These are phyloP conservation scores for Pristionchus japonicus DNA, from an alignment of 2,888 invertebrate genomes.

Conservation along the genomic window DNA sequence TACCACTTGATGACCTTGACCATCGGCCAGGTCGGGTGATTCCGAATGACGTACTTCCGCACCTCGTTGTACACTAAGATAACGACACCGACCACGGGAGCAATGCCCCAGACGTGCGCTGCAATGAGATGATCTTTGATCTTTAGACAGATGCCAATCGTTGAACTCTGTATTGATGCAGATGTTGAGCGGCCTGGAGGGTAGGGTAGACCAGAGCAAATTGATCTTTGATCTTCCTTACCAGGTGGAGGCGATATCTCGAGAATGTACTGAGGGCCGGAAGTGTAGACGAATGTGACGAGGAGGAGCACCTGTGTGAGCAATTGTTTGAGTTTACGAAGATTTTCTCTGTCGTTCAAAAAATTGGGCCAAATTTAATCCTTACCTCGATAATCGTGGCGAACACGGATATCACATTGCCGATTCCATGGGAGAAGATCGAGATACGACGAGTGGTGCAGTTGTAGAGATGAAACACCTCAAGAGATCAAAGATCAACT, in stretches of 20 bases:
- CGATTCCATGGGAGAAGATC: constrained; percentile 73
- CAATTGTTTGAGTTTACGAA: background rate
- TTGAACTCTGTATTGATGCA: too few species aligned
- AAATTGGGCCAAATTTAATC: too few species aligned
- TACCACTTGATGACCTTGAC: constrained; percentile 66
- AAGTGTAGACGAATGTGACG: constrained; percentile 74
- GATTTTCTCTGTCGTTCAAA: too few species aligned
- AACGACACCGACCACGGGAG: constrained; percentile 66
- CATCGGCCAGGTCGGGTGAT: constrained; percentile 58
- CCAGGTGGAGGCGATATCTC: constrained; percentile 70
- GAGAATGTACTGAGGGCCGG: constrained; percentile 73
- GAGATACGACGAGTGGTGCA: constrained; percentile 74
- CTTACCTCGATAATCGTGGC: constrained; percentile 71
- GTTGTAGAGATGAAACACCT: constrained; percentile 74
- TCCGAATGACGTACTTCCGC: constrained; percentile 68
- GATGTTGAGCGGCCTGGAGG: too few species aligned
- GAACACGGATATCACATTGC: constrained; percentile 71
- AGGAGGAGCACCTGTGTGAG: constrained; percentile 66
- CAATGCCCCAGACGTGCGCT: constrained; percentile 56
- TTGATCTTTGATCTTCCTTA: background rate
- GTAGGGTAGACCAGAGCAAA: background rate
- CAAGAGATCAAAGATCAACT: background rate
- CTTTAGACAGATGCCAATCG: background rate
- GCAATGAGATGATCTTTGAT: background rate
- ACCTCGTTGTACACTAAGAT: constrained; percentile 71